Evolutionary conservation across 2,888 invertebrate genomes (phyloP).

Genomic region (Synanthedon andrenaeformis): DNA sequence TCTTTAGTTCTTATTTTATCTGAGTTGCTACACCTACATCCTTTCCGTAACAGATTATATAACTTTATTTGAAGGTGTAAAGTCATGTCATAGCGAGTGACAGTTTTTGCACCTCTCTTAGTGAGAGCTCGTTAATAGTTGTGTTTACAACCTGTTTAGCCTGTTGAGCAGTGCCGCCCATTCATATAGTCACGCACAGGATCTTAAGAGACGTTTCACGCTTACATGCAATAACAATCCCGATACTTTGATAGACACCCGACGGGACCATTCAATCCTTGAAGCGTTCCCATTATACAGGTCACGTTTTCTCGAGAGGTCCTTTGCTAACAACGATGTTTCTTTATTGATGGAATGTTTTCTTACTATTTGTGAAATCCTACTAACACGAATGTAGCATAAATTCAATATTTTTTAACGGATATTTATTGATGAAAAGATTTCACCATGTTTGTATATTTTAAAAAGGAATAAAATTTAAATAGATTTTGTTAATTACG

Average conservation of each 20-base stretch:
- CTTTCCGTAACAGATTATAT: too few relatives aligned
- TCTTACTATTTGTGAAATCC: too few relatives aligned
- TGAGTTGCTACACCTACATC: too few relatives aligned
- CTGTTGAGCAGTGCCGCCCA: conserved; percentile 36
- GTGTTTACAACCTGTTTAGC: conserved; percentile 64
- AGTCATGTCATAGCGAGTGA: conserved; percentile 16
- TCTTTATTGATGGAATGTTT: conserved; percentile 37
- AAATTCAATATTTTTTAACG: too few relatives aligned
- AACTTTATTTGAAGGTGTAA: not conserved
- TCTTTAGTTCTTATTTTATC: too few relatives aligned
- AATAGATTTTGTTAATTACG: too few relatives aligned
- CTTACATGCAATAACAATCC: conserved; percentile 34
- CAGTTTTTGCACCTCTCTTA: conserved; percentile 41
- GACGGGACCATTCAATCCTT: conserved; percentile 28
- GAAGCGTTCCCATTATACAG: conserved; percentile 36
- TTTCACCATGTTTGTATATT: too few relatives aligned
- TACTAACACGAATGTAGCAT: too few relatives aligned
- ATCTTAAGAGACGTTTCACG: conserved; percentile 31
- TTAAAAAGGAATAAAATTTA: too few relatives aligned
- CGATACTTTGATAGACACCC: conserved; percentile 43
- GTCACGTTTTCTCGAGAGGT: conserved; percentile 64
- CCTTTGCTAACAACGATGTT: conserved; percentile 36
- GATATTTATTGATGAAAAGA: too few relatives aligned
- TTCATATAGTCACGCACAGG: conserved; percentile 56
- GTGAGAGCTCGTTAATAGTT: conserved; percentile 48